These are phyloP conservation scores for Apotomis betuletana DNA, from an alignment of 2,888 invertebrate genomes.

Conservation along the genomic window DNA sequence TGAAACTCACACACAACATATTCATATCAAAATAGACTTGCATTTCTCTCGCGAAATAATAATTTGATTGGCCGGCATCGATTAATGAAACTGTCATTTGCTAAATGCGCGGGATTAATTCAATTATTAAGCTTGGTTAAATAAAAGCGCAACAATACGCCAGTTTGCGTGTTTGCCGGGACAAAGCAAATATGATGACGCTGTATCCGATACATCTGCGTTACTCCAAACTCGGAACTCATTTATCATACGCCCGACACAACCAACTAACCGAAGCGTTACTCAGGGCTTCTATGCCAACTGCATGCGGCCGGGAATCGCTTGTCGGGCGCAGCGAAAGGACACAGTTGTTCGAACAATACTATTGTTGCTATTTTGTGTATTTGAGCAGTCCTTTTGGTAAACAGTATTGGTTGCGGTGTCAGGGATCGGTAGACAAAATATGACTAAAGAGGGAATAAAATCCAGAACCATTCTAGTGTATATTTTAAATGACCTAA, in stretches of 20 bases:
- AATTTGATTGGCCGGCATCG: constrained; percentile 9
- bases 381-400: constrained; percentile 36
- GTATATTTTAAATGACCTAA: too few species aligned
- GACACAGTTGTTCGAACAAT: constrained; percentile 35
- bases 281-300: not conserved
- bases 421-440: constrained; percentile 14
- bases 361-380: constrained; percentile 41
- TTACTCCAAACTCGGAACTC: constrained; percentile 34
- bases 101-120: constrained; percentile 28
- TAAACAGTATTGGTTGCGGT: constrained; percentile 38
- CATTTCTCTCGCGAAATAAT: not conserved
- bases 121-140: constrained; percentile 13
- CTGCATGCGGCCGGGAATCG: not conserved
- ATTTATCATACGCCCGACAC: constrained; percentile 38
- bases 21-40: constrained; percentile 4
- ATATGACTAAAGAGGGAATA: not conserved
- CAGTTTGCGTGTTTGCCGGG: constrained; percentile 22
- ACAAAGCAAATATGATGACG: constrained; percentile 38
- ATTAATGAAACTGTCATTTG: constrained; percentile 29
- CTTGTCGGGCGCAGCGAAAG: not conserved
- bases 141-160: constrained; percentile 17
- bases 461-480: not conserved
- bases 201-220: constrained; percentile 38
- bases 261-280: not conserved
- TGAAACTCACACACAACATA: not conserved